Evolutionary conservation across 2,888 invertebrate species (phyloP).

Genomic region (Tillus elongatus): DNA sequence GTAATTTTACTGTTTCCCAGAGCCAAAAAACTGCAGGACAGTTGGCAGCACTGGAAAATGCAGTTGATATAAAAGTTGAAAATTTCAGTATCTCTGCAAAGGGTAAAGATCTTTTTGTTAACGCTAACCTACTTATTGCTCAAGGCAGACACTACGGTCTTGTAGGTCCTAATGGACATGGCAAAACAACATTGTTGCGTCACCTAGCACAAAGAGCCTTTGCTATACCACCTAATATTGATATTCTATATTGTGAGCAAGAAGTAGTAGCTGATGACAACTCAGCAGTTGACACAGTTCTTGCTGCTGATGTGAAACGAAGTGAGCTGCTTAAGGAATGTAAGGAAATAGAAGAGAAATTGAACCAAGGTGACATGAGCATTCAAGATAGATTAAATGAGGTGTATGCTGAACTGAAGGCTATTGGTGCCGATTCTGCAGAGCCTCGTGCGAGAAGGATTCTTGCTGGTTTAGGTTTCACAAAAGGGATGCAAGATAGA

Average conservation of each 20-base stretch:
- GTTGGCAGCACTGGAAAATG: slow-evolving; percentile 76
- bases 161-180: slow-evolving; percentile 98
- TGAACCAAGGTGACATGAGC: slow-evolving; percentile 62
- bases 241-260: slow-evolving; percentile 94
- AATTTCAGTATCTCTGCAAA: slow-evolving; percentile 96
- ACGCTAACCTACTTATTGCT: slow-evolving; percentile 88
- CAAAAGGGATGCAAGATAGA: slow-evolving; percentile 78
- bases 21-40: slow-evolving; percentile 66
- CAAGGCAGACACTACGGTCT: slow-evolving; percentile 91
- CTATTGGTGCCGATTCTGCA: slow-evolving; percentile 95
- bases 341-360: slow-evolving; percentile 66
- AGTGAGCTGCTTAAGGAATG: slow-evolving; percentile 73
- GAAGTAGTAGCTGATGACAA: slow-evolving; percentile 94
- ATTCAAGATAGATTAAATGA: slow-evolving; percentile 77
- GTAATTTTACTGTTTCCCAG: slow-evolving; percentile 93
- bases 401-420: slow-evolving; percentile 89
- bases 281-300: slow-evolving; percentile 85
- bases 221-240: slow-evolving; percentile 92
- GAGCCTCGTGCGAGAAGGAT: slow-evolving; percentile 94
- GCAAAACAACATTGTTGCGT: slow-evolving; percentile 91
- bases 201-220: slow-evolving; percentile 88
- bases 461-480: slow-evolving; percentile 94
- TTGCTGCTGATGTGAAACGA: slow-evolving; percentile 88
- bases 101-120: slow-evolving; percentile 94
- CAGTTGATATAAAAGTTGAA: slow-evolving; percentile 96